Evolutionary conservation across 2,797 vertebrate species (phyloP).

Genomic region (Neosilurus hyrtlii): DNA sequence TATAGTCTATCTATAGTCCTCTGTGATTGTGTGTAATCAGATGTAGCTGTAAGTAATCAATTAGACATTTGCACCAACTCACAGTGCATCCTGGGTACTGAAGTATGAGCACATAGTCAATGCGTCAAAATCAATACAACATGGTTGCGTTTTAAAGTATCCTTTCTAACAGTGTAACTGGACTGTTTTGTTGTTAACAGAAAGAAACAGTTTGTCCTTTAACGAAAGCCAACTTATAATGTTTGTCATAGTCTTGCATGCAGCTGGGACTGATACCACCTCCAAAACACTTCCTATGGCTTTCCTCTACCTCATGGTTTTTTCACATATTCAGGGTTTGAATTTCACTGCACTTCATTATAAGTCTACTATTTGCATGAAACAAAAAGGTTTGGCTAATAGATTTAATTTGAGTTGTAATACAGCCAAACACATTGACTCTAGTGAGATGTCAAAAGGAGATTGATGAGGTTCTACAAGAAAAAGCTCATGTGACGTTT

Average conservation of each 20-base stretch:
- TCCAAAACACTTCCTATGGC: conserved; percentile 67
- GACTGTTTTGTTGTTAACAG: conserved; percentile 42
- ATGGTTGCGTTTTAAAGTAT: no score
- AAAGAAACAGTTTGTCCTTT: conserved; percentile 59
- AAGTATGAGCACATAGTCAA: no score
- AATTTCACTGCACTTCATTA: neutral
- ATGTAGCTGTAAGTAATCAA: no score
- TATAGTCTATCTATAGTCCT: no score
- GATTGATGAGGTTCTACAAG: conserved; percentile 65
- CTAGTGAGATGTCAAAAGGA: conserved; percentile 69
- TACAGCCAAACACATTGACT: neutral
- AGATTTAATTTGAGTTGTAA: neutral
- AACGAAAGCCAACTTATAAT: conserved; percentile 57
- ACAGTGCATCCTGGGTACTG: no score
- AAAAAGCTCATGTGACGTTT: conserved; percentile 53
- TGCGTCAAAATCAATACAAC: no score
- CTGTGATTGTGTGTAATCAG: no score
- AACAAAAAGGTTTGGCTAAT: neutral
- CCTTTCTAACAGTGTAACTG: neutral
- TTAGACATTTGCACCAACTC: no score
- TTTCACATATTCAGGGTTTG: conserved; percentile 71
- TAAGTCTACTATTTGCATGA: neutral
- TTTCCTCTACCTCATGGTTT: conserved; percentile 66
- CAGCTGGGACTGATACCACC: conserved; percentile 72
- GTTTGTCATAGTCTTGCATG: conserved; percentile 58